Evolutionary conservation across 53 echinoderm and acorn worm genomes (phyloP).

Genomic region (Glandiceps talaboti): DNA sequence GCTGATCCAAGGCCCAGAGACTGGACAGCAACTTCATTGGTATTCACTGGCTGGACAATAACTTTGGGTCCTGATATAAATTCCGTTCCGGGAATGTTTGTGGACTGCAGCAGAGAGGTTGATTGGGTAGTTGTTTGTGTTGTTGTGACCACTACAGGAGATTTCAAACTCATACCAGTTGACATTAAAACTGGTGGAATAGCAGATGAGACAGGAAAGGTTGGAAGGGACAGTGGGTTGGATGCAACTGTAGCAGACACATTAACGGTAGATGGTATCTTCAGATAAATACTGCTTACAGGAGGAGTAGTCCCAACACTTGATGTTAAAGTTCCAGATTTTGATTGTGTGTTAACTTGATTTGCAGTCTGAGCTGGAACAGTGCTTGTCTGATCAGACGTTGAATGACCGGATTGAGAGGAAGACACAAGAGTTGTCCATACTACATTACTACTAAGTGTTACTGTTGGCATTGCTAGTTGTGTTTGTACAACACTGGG

Average conservation of each 20-base stretch:
- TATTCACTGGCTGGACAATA: constrained; percentile 5
- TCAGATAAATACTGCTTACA: background rate
- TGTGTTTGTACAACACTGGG: background rate
- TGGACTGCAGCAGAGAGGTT: background rate
- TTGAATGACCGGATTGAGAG: background rate
- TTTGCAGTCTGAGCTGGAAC: background rate
- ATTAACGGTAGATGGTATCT: background rate
- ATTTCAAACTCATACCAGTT: background rate
- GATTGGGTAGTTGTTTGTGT: background rate
- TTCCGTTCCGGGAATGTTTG: background rate
- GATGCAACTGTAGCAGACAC: background rate
- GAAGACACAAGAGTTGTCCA: background rate
- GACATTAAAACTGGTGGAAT: background rate
- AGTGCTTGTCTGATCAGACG: background rate
- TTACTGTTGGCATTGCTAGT: background rate
- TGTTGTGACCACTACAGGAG: background rate
- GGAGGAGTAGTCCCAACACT: background rate
- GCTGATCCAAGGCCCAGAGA: background rate
- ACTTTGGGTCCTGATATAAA: background rate
- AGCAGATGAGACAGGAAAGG: background rate
- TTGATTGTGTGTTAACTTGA: background rate
- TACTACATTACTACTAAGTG: background rate
- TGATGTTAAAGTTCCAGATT: background rate
- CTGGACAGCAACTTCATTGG: constrained; percentile 9
- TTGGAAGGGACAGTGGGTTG: background rate